phyloP scores from a whole-genome alignment of 1,140 invertebrate genomes.

The Catajapyx aquilonaris region DNA sequence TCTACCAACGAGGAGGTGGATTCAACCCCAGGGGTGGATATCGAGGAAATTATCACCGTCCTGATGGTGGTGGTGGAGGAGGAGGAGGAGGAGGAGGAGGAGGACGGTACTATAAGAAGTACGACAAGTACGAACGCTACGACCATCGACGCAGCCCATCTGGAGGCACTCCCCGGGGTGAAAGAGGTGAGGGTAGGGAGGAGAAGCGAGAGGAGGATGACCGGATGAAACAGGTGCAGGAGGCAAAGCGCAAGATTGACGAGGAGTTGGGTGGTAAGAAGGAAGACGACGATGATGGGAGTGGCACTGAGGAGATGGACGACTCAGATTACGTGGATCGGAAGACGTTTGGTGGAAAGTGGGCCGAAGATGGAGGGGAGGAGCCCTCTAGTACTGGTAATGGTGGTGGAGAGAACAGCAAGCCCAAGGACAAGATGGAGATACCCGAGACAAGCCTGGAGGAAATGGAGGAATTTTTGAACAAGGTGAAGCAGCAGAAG shows the following conservation, averaged over 20 bases:
- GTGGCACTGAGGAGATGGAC: too few relatives aligned
- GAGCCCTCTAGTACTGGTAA: slow-evolving; percentile 10
- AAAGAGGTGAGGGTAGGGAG: not conserved
- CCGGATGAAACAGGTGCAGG: not conserved
- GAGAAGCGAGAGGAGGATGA: not conserved
- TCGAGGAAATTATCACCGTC: too few relatives aligned
- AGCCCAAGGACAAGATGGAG: slow-evolving; percentile 13
- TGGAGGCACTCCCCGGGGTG: too few relatives aligned
- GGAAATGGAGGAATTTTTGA: slow-evolving; percentile 27
- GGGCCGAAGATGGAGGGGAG: slow-evolving; percentile 26
- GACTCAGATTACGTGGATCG: slow-evolving; percentile 8
- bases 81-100: too few relatives aligned
- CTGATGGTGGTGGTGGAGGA: too few relatives aligned
- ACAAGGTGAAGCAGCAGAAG: slow-evolving; percentile 25
- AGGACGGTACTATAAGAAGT: too few relatives aligned
- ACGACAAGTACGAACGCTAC: not conserved
- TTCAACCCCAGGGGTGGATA: too few relatives aligned
- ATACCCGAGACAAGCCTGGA: slow-evolving; percentile 19
- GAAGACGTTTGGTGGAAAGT: slow-evolving; percentile 29
- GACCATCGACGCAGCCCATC: not conserved
- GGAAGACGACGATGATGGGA: not conserved
- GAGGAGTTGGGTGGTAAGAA: not conserved
- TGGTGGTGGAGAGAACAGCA: slow-evolving; percentile 20
- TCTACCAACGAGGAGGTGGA: too few relatives aligned
- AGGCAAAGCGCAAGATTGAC: not conserved